Conservation (phyloP, 2,113 vertebrate species). For the Etia nguti region DNA sequence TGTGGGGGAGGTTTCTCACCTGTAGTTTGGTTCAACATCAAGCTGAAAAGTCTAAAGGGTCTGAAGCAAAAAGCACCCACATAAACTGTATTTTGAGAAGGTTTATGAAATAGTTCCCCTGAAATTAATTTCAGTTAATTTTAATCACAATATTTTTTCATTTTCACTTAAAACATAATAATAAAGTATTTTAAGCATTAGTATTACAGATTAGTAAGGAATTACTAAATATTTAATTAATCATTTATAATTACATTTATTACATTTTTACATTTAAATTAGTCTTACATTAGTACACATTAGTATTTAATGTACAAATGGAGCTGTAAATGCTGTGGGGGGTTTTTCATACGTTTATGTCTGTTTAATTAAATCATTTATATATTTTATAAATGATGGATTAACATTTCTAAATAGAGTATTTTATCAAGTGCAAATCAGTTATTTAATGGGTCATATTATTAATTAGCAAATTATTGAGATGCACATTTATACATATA, state of each 20-base stretch:
- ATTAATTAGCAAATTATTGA: not conserved
- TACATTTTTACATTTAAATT: not conserved
- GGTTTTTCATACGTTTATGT: rapidly evolving
- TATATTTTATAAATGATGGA: not conserved
- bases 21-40: not conserved
- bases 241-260: not conserved
- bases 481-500: not conserved
- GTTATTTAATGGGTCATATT: not conserved
- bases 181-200: not conserved
- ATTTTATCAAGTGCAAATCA: not conserved
- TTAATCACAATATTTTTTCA: not conserved
- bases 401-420: not conserved
- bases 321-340: not conserved
- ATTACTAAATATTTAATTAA: not conserved
- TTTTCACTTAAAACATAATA: not conserved
- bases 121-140: not conserved
- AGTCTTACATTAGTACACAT: not conserved
- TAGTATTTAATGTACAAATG: not conserved
- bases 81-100: not conserved
- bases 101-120: no score
- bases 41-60: not conserved
- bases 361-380: not conserved
- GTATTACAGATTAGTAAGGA: not conserved
- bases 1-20: not conserved
- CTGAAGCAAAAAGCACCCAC: not conserved